Evolutionary conservation across 2,888 invertebrate genomes (phyloP).

Genomic region (Drosophila antonietae): DNA sequence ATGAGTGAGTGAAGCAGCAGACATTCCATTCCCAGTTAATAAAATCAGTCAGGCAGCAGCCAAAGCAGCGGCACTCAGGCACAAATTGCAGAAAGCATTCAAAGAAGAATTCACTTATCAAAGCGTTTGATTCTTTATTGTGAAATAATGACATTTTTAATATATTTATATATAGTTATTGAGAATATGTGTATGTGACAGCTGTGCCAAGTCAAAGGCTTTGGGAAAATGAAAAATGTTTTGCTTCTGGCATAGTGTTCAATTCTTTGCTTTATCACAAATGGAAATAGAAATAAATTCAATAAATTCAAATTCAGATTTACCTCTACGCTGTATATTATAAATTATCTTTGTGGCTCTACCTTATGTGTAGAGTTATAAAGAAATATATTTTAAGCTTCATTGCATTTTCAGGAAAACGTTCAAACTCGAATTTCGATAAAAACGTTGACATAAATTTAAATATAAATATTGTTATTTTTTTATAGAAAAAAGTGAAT

Average conservation of each 20-base stretch:
- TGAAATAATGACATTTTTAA: not conserved
- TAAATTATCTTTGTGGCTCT: too few relatives aligned
- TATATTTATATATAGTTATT: not conserved
- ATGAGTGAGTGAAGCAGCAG: conserved; percentile 7
- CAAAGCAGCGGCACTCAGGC: conserved; percentile 32
- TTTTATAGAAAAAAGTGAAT: not conserved
- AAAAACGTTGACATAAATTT: too few relatives aligned
- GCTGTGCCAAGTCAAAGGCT: not conserved
- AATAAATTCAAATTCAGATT: too few relatives aligned
- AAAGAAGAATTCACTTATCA: not conserved
- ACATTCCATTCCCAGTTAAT: conserved; percentile 59
- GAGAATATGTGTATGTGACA: not conserved
- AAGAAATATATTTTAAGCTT: too few relatives aligned
- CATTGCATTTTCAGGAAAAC: too few relatives aligned
- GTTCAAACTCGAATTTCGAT: too few relatives aligned
- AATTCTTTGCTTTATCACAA: not conserved
- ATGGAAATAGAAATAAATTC: not conserved
- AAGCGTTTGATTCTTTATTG: not conserved
- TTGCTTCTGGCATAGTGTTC: too few relatives aligned
- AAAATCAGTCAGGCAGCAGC: conserved; percentile 63
- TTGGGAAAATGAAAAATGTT: not conserved
- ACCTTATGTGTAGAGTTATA: too few relatives aligned
- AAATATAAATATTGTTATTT: too few relatives aligned
- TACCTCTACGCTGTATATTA: too few relatives aligned
- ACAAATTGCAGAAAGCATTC: conserved; percentile 16